Conservation (phyloP, 2,113 vertebrate species). For the Eleginops maclovinus region DNA sequence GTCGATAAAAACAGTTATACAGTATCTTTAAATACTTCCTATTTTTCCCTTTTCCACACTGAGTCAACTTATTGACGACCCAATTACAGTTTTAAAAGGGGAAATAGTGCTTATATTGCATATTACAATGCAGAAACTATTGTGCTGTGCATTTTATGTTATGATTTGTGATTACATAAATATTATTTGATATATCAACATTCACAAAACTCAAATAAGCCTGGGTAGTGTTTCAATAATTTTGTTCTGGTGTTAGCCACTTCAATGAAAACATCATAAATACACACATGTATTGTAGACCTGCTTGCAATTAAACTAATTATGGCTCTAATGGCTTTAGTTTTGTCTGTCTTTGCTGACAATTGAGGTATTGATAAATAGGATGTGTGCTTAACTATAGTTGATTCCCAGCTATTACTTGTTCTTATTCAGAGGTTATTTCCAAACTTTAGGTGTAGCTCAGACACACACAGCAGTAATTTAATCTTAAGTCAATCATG, state of each 20-base stretch:
- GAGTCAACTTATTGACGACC: not conserved
- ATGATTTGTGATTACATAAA: not conserved
- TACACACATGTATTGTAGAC: not conserved
- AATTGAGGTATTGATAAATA: not conserved
- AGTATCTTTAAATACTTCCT: not conserved
- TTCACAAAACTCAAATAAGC: not conserved
- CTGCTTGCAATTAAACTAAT: not conserved
- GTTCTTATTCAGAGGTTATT: constrained; percentile 31
- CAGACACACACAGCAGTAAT: constrained; percentile 56
- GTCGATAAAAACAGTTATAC: not conserved
- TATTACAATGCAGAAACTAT: not conserved
- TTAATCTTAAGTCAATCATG: constrained; percentile 56
- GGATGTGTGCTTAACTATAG: constrained; percentile 4
- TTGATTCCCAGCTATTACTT: constrained; percentile 22
- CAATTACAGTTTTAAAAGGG: not conserved
- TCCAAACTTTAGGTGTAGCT: constrained; percentile 58
- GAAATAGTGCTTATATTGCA: not conserved
- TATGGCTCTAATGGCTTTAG: not conserved
- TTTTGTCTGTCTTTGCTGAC: not conserved
- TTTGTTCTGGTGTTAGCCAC: not conserved
- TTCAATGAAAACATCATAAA: not conserved
- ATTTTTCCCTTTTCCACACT: not conserved
- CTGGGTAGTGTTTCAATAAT: not conserved
- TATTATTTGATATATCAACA: not conserved
- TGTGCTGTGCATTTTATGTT: not conserved